These are phyloP conservation scores for Apistogramma diplotaenia DNA, from an alignment of 2,113 vertebrate species.

Conservation along the genomic window DNA sequence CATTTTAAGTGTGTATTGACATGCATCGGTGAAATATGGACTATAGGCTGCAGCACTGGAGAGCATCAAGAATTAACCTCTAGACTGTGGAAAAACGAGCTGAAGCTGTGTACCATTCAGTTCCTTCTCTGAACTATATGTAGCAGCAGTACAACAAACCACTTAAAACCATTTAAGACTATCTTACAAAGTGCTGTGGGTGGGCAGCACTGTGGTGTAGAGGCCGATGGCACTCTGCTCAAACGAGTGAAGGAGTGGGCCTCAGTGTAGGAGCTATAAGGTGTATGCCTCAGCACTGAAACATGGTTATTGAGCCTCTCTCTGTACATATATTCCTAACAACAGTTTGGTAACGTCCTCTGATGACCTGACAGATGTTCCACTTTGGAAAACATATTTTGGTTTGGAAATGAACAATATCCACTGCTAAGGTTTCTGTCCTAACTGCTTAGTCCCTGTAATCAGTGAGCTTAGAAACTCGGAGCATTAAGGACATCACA, in stretches of 20 bases:
- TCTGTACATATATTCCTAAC: not conserved
- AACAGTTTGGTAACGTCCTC: not conserved
- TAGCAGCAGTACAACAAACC: constrained; percentile 47
- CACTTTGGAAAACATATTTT: not conserved
- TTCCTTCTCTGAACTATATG: not conserved
- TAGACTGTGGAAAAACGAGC: not conserved
- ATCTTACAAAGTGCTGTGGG: not conserved
- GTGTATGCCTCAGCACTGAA: not conserved
- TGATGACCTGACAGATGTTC: not conserved
- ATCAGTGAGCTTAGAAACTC: not conserved
- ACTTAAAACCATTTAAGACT: constrained; percentile 15
- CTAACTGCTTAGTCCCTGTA: not conserved
- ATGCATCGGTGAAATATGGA: not conserved
- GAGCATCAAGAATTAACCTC: not conserved
- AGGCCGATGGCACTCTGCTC: not conserved
- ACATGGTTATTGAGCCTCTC: not conserved
- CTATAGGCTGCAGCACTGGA: not conserved
- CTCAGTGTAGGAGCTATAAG: not conserved
- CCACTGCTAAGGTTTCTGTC: not conserved
- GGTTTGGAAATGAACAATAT: not conserved
- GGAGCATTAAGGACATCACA: not conserved
- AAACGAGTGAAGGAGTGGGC: not conserved
- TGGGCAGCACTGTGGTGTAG: not conserved
- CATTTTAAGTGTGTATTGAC: not conserved
- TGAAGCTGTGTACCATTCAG: not conserved